Percentiles rank a stretch among this genome's conserved stretches.
phyloP scores from a whole-genome alignment of 2,113 vertebrate species.

The Hemiprocne comata region DNA sequence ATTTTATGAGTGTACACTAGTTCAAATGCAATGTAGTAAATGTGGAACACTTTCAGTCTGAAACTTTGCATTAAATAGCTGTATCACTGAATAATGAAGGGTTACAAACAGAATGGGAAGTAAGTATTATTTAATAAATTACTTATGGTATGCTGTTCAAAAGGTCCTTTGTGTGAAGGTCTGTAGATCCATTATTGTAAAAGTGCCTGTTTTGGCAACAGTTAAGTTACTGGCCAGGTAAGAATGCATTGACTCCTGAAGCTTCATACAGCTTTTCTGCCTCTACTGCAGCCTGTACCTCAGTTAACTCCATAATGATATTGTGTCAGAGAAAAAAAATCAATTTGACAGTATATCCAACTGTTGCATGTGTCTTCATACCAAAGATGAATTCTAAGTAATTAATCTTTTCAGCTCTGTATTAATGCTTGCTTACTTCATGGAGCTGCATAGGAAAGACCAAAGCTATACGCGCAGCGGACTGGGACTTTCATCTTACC shows the following conservation, averaged over 20 bases:
- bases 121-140: neutral
- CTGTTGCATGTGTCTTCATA: neutral
- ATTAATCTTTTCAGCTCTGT: neutral
- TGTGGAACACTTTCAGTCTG: neutral
- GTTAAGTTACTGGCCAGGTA: neutral
- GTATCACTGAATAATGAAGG: neutral
- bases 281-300: neutral
- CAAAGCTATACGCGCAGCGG: neutral
- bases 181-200: neutral
- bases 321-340: neutral
- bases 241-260: neutral
- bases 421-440: neutral
- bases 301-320: neutral
- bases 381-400: neutral
- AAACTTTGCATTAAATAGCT: neutral
- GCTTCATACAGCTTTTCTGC: neutral
- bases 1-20: neutral
- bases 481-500: neutral
- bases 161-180: neutral
- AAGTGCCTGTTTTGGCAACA: neutral
- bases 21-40: neutral
- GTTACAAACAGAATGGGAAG: neutral
- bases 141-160: neutral
- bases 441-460: rapidly evolving
- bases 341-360: neutral